Evolutionary conservation across 2,797 vertebrate genomes (phyloP).

Genomic region (Triplophysa yarkandensis): DNA sequence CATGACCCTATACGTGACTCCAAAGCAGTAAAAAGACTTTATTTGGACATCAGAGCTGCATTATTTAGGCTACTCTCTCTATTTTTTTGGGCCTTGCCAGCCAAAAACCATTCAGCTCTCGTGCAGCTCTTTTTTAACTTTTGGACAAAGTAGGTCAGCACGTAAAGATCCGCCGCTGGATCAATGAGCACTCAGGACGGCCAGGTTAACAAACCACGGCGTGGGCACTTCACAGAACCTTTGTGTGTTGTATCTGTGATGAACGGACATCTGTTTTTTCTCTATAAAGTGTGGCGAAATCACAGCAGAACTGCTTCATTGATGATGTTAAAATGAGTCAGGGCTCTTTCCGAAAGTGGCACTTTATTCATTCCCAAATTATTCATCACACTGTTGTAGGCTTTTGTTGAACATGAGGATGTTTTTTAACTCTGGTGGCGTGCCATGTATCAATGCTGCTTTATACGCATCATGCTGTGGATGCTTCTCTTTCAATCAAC

Average conservation of each 20-base stretch:
- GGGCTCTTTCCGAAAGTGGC: neutral
- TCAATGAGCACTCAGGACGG: constrained; percentile 48
- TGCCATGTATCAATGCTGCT: neutral
- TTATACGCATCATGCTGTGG: neutral
- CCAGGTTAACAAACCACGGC: constrained; percentile 36
- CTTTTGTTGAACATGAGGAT: neutral
- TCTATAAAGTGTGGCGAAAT: constrained; percentile 21
- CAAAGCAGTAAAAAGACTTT: neutral
- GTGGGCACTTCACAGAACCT: constrained; percentile 20
- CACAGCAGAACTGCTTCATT: neutral
- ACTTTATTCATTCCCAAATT: neutral
- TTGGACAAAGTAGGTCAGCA: constrained; percentile 26
- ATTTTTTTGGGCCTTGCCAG: constrained; percentile 3
- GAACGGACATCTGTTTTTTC: constrained; percentile 19
- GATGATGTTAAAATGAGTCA: constrained; percentile 21
- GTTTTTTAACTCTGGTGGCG: neutral
- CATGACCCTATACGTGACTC: neutral
- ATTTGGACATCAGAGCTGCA: neutral
- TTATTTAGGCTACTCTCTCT: constrained; percentile 10
- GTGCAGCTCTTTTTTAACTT: constrained; percentile 1
- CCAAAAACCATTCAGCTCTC: constrained; percentile 1
- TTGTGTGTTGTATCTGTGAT: constrained; percentile 25
- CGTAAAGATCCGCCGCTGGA: constrained; percentile 33
- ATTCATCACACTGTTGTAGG: constrained; percentile 4
- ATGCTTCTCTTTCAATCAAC: neutral